A percentile compares a stretch with the other conserved stretches of the same genome.
phyloP scores from a whole-genome alignment of 2,888 invertebrate species.

The Lithophane semibrunnea region DNA sequence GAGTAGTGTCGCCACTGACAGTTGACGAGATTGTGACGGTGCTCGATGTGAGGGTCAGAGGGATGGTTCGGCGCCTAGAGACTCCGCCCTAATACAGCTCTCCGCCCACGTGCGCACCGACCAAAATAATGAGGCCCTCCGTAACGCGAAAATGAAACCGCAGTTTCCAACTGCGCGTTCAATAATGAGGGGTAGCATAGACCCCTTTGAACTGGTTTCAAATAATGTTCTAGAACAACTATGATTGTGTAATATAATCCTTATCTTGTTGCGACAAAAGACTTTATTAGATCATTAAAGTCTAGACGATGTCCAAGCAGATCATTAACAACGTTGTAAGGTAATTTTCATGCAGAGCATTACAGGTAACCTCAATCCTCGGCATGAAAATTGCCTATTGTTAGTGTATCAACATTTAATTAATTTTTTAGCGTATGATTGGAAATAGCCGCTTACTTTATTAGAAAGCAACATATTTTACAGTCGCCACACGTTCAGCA shows the following conservation, averaged over 20 bases:
- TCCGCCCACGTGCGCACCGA: conserved; percentile 54
- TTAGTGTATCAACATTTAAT: not conserved
- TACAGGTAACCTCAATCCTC: not conserved
- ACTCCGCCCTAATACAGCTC: conserved; percentile 68
- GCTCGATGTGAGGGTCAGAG: conserved; percentile 60
- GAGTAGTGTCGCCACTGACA: conserved; percentile 44
- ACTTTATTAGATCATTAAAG: not conserved
- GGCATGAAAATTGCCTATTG: not conserved
- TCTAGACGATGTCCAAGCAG: not conserved
- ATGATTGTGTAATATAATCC: conserved; percentile 5
- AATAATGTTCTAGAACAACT: conserved; percentile 24
- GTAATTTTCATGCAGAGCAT: too few species aligned
- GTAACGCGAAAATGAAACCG: not conserved
- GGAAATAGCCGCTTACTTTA: not conserved
- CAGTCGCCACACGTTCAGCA: not conserved
- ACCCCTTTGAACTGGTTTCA: conserved; percentile 28
- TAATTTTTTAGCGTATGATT: not conserved
- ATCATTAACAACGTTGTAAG: not conserved
- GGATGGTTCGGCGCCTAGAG: conserved; percentile 61
- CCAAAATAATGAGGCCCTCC: conserved; percentile 42
- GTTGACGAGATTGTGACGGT: conserved; percentile 36
- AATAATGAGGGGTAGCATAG: conserved; percentile 16
- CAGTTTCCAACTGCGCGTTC: not conserved
- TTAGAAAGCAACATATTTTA: not conserved
- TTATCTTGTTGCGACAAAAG: conserved; percentile 2